Percentiles rank a stretch among this genome's conserved stretches.
Conservation (phyloP, 2,113 vertebrate genomes). For the Chloropsis cyanopogon region DNA sequence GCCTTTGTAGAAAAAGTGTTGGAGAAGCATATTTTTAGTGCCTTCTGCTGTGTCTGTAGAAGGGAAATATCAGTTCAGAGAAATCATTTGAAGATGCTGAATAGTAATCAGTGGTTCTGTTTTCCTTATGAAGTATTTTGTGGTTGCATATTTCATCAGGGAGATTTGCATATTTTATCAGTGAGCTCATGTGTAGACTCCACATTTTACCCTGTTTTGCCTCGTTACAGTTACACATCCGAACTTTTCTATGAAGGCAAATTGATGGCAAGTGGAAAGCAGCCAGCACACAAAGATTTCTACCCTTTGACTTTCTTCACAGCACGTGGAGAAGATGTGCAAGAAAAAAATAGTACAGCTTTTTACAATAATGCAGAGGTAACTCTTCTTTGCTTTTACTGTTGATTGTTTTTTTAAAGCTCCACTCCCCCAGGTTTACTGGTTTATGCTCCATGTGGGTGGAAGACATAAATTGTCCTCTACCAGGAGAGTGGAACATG, state of each 20-base stretch:
- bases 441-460: not conserved
- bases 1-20: not conserved
- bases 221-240: conserved; percentile 88
- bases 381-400: conserved; percentile 27
- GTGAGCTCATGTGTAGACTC: not conserved
- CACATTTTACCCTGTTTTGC: conserved; percentile 43
- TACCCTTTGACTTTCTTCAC: conserved; percentile 98
- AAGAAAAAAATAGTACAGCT: conserved; percentile 98
- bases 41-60: not conserved
- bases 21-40: not conserved
- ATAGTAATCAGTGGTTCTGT: conserved; percentile 15
- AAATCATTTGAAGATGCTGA: not conserved
- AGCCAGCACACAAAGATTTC: conserved; percentile 97
- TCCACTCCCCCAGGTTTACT: not conserved
- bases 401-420: not conserved
- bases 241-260: conserved; percentile 99
- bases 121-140: conserved; percentile 20
- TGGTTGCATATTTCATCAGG: conserved; percentile 25
- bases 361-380: conserved; percentile 99
- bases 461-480: not conserved
- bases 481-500: not conserved
- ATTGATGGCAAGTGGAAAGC: conserved; percentile 98
- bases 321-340: conserved; percentile 95
- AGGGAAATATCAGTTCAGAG: not conserved
- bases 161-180: conserved; percentile 2